Base-by-base conservation (phyloP, 53 echinoderm and acorn worm species). In the Antedon mediterranea region DNA sequence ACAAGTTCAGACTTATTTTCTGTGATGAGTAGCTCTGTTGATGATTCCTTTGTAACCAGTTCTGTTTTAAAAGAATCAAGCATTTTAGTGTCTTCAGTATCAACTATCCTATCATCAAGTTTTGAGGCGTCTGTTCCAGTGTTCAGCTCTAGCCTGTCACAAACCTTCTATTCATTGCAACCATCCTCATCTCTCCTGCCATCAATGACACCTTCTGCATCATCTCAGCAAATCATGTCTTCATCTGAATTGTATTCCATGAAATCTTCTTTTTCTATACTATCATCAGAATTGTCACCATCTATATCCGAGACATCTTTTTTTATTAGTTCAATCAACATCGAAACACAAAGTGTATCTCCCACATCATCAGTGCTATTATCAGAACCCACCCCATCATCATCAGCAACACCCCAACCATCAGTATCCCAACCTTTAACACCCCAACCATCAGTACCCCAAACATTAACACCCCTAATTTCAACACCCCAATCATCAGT, bases 371-470 rank as follows among this genome's bases (percentile, higher is more conserved):
- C 44, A 32, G 27, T 28, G 18, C 7, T 30, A n/a, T 43, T 44
- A 14, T 13, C 31, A 9, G 28, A 1, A 43, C 30, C 79, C 70
- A 32, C 29, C 13, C 30, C 30, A 15, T 71, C 71, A 78, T 29
- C 79, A 43, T 13, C 42, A 34, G 31, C 18, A 6, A 34, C 73
- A 31, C 71, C 82, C 30, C 31, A 26, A 8, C 4, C 29, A 31
- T 34, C 18, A n/a, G n/a, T 75, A 81, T 8, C 30, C 3, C 31
- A 13, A 43, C 14, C 71, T 1, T 30, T 28, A 31, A 29, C n/a
- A n/a, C n/a, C n/a, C n/a, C n/a, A n/a, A n/a, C 71, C 77, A 26
- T 44, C 34, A 43, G 77, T 72, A 71, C 30, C 77, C 15, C 28
- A 71, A 71, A 41, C n/a, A n/a, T n/a, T n/a, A n/a, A n/a, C 75